Percentiles rank a stretch among this genome's conserved stretches.
phyloP scores from a whole-genome alignment of 2,888 invertebrate genomes.

The Pheosia tremula region DNA sequence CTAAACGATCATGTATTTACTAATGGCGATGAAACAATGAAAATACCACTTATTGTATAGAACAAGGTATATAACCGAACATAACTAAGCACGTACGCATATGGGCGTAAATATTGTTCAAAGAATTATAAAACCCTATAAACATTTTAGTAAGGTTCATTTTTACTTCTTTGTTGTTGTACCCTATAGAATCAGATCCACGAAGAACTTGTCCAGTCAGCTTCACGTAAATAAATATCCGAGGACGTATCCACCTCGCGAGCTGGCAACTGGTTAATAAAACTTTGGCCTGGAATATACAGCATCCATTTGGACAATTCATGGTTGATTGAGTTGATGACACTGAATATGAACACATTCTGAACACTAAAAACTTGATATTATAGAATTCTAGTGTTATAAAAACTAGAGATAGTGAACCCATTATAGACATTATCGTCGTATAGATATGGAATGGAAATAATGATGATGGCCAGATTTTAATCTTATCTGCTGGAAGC shows the following conservation, averaged over 20 bases:
- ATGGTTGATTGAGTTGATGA: not conserved
- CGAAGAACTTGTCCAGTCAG: too few relatives aligned
- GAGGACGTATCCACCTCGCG: too few relatives aligned
- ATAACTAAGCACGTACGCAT: too few relatives aligned
- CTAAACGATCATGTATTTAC: not conserved
- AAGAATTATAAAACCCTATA: too few relatives aligned
- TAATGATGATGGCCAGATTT: constrained; percentile 40
- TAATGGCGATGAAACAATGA: not conserved
- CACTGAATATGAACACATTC: not conserved
- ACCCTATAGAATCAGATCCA: too few relatives aligned
- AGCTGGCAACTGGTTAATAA: too few relatives aligned
- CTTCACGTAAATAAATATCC: too few relatives aligned
- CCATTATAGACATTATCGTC: constrained; percentile 44
- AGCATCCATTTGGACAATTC: not conserved
- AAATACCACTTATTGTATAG: not conserved
- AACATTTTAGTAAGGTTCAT: too few relatives aligned
- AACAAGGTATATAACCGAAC: not conserved
- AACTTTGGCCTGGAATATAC: not conserved
- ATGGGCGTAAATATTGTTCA: too few relatives aligned
- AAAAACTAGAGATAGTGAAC: constrained; percentile 28
- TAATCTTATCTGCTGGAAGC: constrained; percentile 42
- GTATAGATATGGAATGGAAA: constrained; percentile 42
- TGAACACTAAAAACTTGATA: constrained; percentile 1
- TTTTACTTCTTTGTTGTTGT: too few relatives aligned
- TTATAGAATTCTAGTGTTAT: constrained; percentile 22